A percentile compares a stretch with the other conserved stretches of the same genome.
These are phyloP conservation scores for Microtus richardsoni DNA, from an alignment of 2,113 vertebrate species.

Conservation along the genomic window DNA sequence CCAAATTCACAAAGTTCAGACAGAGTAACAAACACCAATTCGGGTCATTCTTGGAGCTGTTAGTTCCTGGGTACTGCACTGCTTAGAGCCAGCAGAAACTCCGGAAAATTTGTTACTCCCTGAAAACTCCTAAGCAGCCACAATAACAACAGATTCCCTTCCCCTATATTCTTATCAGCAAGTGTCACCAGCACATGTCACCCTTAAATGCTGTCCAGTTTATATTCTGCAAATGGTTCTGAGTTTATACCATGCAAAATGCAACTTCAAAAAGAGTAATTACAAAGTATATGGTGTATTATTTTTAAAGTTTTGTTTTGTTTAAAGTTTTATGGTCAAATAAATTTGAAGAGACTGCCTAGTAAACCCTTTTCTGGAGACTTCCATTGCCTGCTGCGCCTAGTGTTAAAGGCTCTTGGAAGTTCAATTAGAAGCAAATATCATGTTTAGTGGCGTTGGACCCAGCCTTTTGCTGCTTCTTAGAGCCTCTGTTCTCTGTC, in stretches of 20 bases:
- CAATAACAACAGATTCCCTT: neutral
- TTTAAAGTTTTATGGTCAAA: neutral
- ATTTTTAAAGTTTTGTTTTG: neutral
- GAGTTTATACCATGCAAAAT: neutral
- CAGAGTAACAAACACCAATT: neutral
- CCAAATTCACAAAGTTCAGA: neutral
- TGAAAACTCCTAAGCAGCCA: neutral
- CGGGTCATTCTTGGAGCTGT: neutral
- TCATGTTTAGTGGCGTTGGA: neutral
- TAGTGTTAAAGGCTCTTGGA: neutral
- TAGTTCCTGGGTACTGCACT: accelerated
- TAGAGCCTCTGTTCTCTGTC: neutral
- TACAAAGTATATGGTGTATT: neutral
- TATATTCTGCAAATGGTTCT: neutral
- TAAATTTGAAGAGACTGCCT: conserved; percentile 23
- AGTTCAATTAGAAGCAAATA: neutral
- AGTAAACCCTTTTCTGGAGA: conserved; percentile 4
- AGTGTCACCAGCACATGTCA: neutral
- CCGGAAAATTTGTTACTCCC: neutral
- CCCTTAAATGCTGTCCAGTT: neutral
- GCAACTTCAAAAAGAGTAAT: neutral
- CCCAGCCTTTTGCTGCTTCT: neutral
- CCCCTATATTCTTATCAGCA: neutral
- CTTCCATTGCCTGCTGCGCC: neutral
- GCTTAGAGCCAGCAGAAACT: neutral